Percentiles rank a stretch among this genome's conserved stretches.
These are phyloP conservation scores for Drosophila antonietae DNA, from an alignment of 2,888 invertebrate species.

Conservation along the genomic window DNA sequence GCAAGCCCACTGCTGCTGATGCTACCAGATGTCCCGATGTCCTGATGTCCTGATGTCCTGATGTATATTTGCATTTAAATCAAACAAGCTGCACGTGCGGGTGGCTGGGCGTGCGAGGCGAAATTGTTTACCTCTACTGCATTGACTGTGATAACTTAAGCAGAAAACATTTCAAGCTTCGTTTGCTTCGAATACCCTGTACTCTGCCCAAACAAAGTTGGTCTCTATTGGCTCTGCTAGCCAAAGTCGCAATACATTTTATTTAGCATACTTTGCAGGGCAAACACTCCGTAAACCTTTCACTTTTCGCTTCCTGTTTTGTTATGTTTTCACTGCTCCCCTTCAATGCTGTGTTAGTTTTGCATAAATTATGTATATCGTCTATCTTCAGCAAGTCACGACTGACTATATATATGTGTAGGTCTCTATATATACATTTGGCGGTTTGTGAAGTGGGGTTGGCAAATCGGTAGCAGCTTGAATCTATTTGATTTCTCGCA, in stretches of 20 bases:
- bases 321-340: conserved; percentile 22
- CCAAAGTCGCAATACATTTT: not conserved
- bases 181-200: conserved; percentile 34
- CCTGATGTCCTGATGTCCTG: conserved; percentile 45
- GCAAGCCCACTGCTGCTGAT: conserved; percentile 1
- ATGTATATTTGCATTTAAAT: conserved; percentile 73
- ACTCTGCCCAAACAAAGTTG: not conserved
- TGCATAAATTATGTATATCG: conserved; percentile 74
- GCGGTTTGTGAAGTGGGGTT: conserved; percentile 6
- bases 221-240: not conserved
- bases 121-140: conserved; percentile 23
- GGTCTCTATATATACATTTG: not conserved
- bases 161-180: conserved; percentile 40
- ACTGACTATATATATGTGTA: not conserved
- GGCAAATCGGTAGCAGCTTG: conserved; percentile 43
- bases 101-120: not conserved
- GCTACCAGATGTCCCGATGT: conserved; percentile 32
- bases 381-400: not conserved
- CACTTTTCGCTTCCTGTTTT: not conserved
- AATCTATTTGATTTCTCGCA: conserved; percentile 74
- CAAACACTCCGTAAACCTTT: not conserved
- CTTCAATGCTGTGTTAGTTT: conserved; percentile 70
- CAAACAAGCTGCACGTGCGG: conserved; percentile 31
- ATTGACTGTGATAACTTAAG: conserved; percentile 21
- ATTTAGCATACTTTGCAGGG: conserved; percentile 25